phyloP scores from a whole-genome alignment of 1,140 invertebrate genomes.

The Maconellicoccus hirsutus region DNA sequence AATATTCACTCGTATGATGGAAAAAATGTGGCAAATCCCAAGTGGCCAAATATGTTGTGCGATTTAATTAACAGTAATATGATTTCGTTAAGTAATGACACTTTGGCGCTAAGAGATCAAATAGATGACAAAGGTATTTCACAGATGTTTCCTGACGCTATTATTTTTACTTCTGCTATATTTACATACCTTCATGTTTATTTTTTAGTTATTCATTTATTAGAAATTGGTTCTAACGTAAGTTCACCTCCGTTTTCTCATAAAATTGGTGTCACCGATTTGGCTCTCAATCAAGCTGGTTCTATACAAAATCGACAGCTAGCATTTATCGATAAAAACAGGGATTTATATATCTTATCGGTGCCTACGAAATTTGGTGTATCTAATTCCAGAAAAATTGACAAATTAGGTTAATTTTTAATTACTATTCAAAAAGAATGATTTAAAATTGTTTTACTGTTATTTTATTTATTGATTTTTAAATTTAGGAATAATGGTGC shows the following conservation, averaged over 20 bases:
- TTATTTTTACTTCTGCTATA: too few species aligned
- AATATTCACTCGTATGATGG: constrained; percentile 84
- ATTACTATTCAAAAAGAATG: neutral
- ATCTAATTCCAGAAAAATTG: constrained; percentile 38
- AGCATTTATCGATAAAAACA: constrained; percentile 69
- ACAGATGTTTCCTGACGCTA: too few species aligned
- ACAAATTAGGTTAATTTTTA: constrained; percentile 53
- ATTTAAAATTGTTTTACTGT: neutral
- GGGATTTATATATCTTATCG: constrained; percentile 62
- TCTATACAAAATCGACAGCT: constrained; percentile 52
- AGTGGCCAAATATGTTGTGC: constrained; percentile 56
- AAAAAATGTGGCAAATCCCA: constrained; percentile 59
- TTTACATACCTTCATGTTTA: constrained; percentile 26
- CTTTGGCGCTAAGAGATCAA: constrained; percentile 69
- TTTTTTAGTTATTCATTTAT: constrained; percentile 63
- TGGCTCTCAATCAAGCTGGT: constrained; percentile 70
- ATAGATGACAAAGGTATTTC: constrained; percentile 54
- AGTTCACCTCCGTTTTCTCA: constrained; percentile 49
- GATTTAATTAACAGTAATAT: constrained; percentile 50
- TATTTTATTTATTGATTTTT: constrained; percentile 27
- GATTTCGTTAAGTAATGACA: constrained; percentile 67
- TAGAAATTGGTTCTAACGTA: constrained; percentile 60
- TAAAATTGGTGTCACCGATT: constrained; percentile 51
- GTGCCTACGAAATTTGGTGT: constrained; percentile 48
- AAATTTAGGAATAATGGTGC: constrained; percentile 56